Conservation (phyloP, 2,888 invertebrate genomes). For the Agrilus biguttatus region DNA sequence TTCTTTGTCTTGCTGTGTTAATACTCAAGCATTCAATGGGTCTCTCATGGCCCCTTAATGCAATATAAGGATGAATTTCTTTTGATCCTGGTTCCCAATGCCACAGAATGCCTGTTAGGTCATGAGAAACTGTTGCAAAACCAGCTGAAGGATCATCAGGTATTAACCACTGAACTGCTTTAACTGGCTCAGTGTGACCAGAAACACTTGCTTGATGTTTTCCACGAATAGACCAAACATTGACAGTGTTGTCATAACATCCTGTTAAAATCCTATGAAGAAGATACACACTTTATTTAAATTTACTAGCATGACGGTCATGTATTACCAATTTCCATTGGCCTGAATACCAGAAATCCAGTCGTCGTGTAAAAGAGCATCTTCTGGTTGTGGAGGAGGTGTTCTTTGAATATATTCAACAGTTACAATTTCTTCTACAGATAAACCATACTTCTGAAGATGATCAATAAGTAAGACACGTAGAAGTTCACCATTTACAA, state of each 20-base stretch:
- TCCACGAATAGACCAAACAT: slow-evolving; percentile 79
- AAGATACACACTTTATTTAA: slow-evolving; percentile 1
- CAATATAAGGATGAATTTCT: slow-evolving; percentile 62
- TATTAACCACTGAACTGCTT: slow-evolving; percentile 77
- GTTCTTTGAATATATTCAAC: slow-evolving; percentile 85
- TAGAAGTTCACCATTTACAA: slow-evolving; percentile 72
- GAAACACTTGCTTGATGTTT: slow-evolving; percentile 71
- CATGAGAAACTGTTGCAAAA: slow-evolving; percentile 68
- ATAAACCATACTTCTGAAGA: slow-evolving; percentile 57
- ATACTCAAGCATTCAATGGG: slow-evolving; percentile 80
- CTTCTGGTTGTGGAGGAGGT: slow-evolving; percentile 84
- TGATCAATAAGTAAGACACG: slow-evolving; percentile 58
- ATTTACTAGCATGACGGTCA: slow-evolving; percentile 11
- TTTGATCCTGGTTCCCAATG: slow-evolving; percentile 64
- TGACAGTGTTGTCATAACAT: slow-evolving; percentile 84
- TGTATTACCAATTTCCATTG: slow-evolving; percentile 46
- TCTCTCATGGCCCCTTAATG: slow-evolving; percentile 83
- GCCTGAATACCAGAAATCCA: slow-evolving; percentile 88
- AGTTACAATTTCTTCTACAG: slow-evolving; percentile 72
- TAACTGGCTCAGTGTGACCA: slow-evolving; percentile 76
- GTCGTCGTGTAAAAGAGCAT: slow-evolving; percentile 88
- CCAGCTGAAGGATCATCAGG: slow-evolving; percentile 38
- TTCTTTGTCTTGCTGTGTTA: slow-evolving; percentile 44
- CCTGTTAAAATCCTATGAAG: slow-evolving; percentile 71
- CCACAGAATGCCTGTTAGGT: slow-evolving; percentile 85